phyloP scores from a whole-genome alignment of 2,113 vertebrate genomes.

The Varanus salvator region DNA sequence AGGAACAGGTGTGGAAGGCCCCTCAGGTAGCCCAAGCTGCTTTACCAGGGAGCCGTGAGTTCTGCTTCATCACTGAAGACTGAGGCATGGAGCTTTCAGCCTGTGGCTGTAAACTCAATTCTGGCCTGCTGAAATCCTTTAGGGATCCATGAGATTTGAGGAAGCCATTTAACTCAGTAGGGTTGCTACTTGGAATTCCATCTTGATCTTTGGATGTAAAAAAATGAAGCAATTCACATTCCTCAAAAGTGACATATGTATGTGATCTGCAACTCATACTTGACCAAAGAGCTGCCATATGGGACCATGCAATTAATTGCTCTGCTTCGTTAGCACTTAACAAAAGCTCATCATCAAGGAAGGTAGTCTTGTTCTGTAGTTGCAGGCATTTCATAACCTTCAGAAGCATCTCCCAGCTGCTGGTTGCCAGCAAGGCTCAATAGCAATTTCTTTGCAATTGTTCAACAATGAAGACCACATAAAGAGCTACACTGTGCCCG shows the following conservation, averaged over 20 bases:
- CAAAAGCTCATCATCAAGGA: background rate
- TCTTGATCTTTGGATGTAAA: background rate
- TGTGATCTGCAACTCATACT: background rate
- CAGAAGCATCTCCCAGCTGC: background rate
- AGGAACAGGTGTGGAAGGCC: too few relatives aligned
- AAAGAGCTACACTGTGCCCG: conserved; percentile 53
- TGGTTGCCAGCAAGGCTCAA: conserved; percentile 9
- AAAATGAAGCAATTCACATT: background rate
- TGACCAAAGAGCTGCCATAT: background rate
- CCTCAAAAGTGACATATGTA: background rate
- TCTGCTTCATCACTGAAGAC: background rate
- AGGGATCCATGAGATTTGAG: background rate
- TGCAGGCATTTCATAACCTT: background rate
- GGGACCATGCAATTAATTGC: background rate
- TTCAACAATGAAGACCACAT: conserved; percentile 48
- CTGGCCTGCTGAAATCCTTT: background rate
- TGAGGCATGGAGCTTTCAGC: background rate
- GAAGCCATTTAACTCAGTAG: background rate
- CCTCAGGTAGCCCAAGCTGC: too few relatives aligned
- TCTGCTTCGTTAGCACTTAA: background rate
- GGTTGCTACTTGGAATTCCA: background rate
- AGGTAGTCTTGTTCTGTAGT: background rate
- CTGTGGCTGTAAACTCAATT: background rate
- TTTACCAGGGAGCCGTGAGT: background rate
- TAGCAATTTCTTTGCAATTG: conserved; percentile 30